Evolutionary conservation across 2,797 vertebrate genomes (phyloP), one percentile per base, ranked within the genome.

Genomic region (Coracias cyanogaster): DNA sequence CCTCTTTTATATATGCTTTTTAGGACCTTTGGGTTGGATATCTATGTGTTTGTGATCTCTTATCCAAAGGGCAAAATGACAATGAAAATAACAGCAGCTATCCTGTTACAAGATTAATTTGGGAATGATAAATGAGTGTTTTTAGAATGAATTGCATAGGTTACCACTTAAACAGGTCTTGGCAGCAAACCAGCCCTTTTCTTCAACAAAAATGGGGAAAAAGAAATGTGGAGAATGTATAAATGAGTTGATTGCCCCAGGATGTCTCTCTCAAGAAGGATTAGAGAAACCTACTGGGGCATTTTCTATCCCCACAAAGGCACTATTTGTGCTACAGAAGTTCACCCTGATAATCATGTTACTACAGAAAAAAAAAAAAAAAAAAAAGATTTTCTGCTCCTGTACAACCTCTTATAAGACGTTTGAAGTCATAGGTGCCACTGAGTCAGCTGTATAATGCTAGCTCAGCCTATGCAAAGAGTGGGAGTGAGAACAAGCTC

Each of bases 111-210:
- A 97, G 94, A 97, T 97, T 97, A 97, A 97, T 96, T 96, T 96
- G 89, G 60, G 73, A 96, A 96, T 96, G 97, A 98, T 96, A 97
- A 98, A 97, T 97, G 96, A 96, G 46, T 95, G 78, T 92, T 96
- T 93, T 96, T 96, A 95, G 93, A 98, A 96, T 69, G 92, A 97
- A 97, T 94, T 97, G 79, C 94, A 94, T 70, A 94, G 94, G 94
- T 94, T 97, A 94, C 94, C 92, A 95, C 93, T 96, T 97, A 97
- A 97, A 97, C 91, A 97, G 93, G 81, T 94, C 94, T 97, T 98
- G 97, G 95, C 96, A 97, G 74, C 87, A 95, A 97, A 97, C 80
- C 93, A 97, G 60, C 77, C 78, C 55, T 45, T 93, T 90, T 83
- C 62, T 90, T 92, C 78, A 83, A 55, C 22, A 62, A 62, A 87